Evolutionary conservation across 2,888 invertebrate genomes (phyloP).

Genomic region (Xestia sexstrigata): DNA sequence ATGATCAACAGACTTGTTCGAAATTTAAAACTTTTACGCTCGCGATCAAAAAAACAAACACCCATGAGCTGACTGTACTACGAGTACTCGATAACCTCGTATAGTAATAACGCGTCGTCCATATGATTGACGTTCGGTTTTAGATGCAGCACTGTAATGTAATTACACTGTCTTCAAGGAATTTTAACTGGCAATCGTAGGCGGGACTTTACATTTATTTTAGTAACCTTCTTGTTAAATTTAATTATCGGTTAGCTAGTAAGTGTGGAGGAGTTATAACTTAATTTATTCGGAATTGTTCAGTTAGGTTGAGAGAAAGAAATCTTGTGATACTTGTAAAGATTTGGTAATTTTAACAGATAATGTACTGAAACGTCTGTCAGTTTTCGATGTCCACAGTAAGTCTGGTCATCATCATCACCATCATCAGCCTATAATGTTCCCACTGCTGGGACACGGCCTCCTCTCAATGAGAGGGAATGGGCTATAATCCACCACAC

Average conservation of each 20-base stretch:
- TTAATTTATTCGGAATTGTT: constrained; percentile 48
- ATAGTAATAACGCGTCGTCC: constrained; percentile 63
- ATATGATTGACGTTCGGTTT: constrained; percentile 81
- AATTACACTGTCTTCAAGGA: constrained; percentile 82
- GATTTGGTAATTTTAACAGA: neutral
- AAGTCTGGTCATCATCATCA: too few species aligned
- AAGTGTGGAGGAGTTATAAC: constrained; percentile 55
- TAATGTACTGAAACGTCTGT: neutral
- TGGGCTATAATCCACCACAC: too few species aligned
- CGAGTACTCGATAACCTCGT: constrained; percentile 39
- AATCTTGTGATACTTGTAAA: neutral
- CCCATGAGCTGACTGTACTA: constrained; percentile 39
- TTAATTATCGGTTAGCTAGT: constrained; percentile 63
- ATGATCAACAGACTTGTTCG: neutral
- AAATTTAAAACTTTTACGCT: constrained; percentile 1
- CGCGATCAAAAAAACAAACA: constrained; percentile 10
- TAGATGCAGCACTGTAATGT: constrained; percentile 71
- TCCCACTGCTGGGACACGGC: too few species aligned
- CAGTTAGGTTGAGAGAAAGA: neutral
- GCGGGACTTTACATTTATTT: constrained; percentile 63
- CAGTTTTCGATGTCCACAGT: neutral
- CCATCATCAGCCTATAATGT: too few species aligned
- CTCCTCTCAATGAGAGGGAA: too few species aligned
- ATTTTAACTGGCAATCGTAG: constrained; percentile 82
- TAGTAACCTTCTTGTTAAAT: constrained; percentile 62